Evolutionary conservation across 1,140 invertebrate species (phyloP), one percentile per base, ranked within the genome.

Genomic region (Solenopsis invicta): DNA sequence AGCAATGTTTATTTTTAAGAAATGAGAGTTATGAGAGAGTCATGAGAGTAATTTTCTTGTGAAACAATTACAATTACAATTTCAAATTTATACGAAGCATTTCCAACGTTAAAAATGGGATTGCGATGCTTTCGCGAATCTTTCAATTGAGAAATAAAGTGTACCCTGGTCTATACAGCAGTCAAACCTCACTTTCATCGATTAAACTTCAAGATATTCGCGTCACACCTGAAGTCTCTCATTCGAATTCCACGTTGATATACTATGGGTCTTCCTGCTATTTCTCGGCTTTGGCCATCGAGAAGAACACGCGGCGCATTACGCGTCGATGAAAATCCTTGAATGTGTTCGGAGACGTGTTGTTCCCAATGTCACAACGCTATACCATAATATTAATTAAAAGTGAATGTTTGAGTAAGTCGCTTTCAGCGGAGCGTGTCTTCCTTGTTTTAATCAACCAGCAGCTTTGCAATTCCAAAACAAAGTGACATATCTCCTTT

Each of bases 321-420:
- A 56, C 69, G 52, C 74, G 80, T 34, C 56, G 85, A 82, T 80
- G 75, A 81, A 41, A 13, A 52, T 89, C 86, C 87, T 86, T 86
- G 91, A 92, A 59, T 41, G 48, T 67, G 21, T 13, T 6, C 41
- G 85, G 59, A 85, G 37, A 74, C 52, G 78, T 84, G 90, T 84
- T 84, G 52, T 87, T 92, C 80, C 77, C 88, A 92, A 92, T 92
- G 91, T 92, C 91, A 90, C 75, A 54, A 54, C 71, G 87, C 77
- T 90, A 29, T 29, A 29, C 29, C 29, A 29, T 29, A 29, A 29
- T 29, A 29, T 2, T 29, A 92, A 92, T 92, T 92, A 90, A 92
- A 92, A 92, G 87, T 90, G 90, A 91, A 88, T 84, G 87, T 85
- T 66, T 92, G 82, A 86, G 62, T 59, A 85, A 72, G 69, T 80